These are phyloP conservation scores for Cryptocephalus moraei DNA, from an alignment of 2,888 invertebrate genomes.

Conservation along the genomic window DNA sequence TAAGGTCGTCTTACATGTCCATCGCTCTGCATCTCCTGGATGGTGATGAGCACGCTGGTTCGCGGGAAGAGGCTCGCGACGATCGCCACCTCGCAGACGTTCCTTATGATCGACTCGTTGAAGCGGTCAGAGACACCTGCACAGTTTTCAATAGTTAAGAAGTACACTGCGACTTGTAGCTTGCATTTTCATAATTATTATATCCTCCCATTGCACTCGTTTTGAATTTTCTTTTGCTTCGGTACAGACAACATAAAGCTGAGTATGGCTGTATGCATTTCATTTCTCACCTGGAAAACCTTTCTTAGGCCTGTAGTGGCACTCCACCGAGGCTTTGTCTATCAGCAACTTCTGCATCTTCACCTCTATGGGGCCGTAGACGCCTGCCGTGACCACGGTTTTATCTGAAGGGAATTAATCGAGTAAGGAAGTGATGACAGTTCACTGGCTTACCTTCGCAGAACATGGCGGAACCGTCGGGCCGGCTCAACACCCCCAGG, in stretches of 20 bases:
- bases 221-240: too few species aligned
- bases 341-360: slow-evolving; percentile 65
- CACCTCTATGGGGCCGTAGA: slow-evolving; percentile 77
- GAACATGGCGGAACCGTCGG: slow-evolving; percentile 70
- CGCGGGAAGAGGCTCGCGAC: slow-evolving; percentile 66
- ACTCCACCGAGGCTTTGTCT: slow-evolving; percentile 71
- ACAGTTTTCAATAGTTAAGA: too few species aligned
- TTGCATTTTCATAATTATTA: too few species aligned
- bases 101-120: slow-evolving; percentile 63
- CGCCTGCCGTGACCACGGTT: slow-evolving; percentile 64
- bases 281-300: slow-evolving; percentile 51
- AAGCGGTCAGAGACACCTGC: slow-evolving; percentile 51
- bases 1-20: slow-evolving; percentile 52
- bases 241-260: too few species aligned
- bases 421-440: neutral
- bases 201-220: too few species aligned
- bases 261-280: too few species aligned
- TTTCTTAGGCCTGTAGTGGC: slow-evolving; percentile 63
- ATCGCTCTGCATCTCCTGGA: slow-evolving; percentile 80
- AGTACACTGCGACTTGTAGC: too few species aligned
- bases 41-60: slow-evolving; percentile 62
- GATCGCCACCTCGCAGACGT: slow-evolving; percentile 67
- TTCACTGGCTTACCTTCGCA: slow-evolving; percentile 53
- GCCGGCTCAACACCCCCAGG: slow-evolving; percentile 59
- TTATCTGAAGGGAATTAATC: slow-evolving; percentile 48